Evolutionary conservation across 2,113 vertebrate species (phyloP).

Genomic region (Tragelaphus imberbis): DNA sequence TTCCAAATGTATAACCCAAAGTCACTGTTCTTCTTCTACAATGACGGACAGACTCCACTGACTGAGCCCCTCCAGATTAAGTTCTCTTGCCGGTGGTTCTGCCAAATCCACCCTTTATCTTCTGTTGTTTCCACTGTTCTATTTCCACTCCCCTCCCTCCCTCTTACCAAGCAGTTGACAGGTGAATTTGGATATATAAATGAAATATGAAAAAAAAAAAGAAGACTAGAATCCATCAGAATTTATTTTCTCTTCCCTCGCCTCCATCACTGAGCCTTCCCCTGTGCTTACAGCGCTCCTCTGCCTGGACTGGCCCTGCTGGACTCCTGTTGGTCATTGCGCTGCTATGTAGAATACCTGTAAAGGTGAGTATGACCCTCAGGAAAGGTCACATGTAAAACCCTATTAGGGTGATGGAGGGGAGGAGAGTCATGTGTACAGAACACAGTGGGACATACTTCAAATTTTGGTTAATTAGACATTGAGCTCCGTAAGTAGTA

Average conservation of each 20-base stretch:
- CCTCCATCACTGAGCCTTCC: background rate
- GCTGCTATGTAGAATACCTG: background rate
- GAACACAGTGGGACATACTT: background rate
- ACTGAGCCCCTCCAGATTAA: background rate
- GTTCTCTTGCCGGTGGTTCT: constrained; percentile 19
- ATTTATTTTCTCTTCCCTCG: constrained; percentile 46
- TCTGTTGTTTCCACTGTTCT: background rate
- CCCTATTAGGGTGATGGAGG: background rate
- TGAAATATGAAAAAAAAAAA: background rate
- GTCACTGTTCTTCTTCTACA: background rate
- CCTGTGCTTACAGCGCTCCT: background rate
- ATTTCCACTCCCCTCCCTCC: background rate
- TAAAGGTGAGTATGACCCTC: background rate
- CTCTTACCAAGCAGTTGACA: constrained; percentile 67
- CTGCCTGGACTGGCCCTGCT: background rate
- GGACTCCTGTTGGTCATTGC: too few species aligned
- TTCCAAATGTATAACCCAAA: background rate
- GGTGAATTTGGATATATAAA: constrained; percentile 60
- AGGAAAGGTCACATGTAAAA: background rate
- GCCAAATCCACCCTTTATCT: constrained; percentile 34
- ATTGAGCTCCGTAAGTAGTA: background rate
- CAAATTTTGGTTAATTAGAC: background rate
- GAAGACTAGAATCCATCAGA: background rate
- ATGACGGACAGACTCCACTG: fast-evolving
- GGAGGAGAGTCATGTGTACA: fast-evolving